Evolutionary conservation across 1,140 invertebrate genomes (phyloP).

Genomic region (Musca domestica): DNA sequence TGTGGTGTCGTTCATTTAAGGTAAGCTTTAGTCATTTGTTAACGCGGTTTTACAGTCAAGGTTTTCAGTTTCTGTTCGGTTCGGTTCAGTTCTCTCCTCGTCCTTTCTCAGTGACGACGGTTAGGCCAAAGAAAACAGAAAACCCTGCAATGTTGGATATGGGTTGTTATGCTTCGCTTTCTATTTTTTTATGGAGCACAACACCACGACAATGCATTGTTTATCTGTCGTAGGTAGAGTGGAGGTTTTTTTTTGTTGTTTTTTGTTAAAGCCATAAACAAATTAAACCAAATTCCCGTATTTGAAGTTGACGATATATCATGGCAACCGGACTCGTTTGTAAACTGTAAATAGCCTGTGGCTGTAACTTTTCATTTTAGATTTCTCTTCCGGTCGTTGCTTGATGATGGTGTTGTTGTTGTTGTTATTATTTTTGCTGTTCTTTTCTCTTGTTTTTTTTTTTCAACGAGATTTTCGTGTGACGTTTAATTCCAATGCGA

Average conservation of each 20-base stretch:
- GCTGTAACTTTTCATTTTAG: neutral
- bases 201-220: neutral
- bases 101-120: neutral
- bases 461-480: neutral
- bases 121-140: neutral
- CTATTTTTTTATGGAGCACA: too few relatives aligned
- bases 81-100: neutral
- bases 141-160: neutral
- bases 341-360: neutral
- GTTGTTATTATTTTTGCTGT: neutral
- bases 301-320: neutral
- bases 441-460: neutral
- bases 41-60: constrained; percentile 5
- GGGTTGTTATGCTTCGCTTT: too few relatives aligned
- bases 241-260: neutral
- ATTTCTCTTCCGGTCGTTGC: neutral
- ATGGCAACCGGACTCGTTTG: constrained; percentile 12
- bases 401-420: neutral
- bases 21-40: constrained; percentile 14
- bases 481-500: too few relatives aligned
- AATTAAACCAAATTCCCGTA: constrained; percentile 11
- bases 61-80: neutral
- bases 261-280: constrained; percentile 16
- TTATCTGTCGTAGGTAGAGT: constrained; percentile 5
- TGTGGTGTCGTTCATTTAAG: constrained; percentile 14